phyloP scores from a whole-genome alignment of 1,140 invertebrate genomes.

The Tribolium castaneum region DNA sequence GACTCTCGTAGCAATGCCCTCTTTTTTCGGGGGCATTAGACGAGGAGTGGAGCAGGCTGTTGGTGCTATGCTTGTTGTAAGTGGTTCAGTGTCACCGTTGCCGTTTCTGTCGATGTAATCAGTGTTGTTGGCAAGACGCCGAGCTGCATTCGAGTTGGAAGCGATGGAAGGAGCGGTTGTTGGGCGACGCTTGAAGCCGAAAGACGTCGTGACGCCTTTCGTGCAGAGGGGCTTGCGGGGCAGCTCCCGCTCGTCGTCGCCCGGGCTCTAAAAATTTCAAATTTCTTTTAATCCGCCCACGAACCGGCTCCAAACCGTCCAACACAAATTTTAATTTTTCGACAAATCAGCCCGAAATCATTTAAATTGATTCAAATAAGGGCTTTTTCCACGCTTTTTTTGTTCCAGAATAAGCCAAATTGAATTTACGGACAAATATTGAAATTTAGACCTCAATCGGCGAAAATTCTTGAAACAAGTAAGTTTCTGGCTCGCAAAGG shows the following conservation, averaged over 20 bases:
- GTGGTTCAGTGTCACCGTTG: constrained; percentile 49
- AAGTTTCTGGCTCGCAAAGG: too few relatives aligned
- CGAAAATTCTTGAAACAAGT: too few relatives aligned
- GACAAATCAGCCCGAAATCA: too few relatives aligned
- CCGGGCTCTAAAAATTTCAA: constrained; percentile 59
- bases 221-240: constrained; percentile 52
- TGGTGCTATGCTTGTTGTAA: constrained; percentile 56
- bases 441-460: too few relatives aligned
- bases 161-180: constrained; percentile 67
- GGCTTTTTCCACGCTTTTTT: too few relatives aligned
- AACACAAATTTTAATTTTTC: too few relatives aligned
- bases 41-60: constrained; percentile 67
- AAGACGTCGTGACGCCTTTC: constrained; percentile 76
- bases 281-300: too few relatives aligned
- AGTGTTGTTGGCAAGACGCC: constrained; percentile 52
- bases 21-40: constrained; percentile 67
- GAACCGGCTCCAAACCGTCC: too few relatives aligned
- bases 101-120: constrained; percentile 53
- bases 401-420: too few relatives aligned
- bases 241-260: constrained; percentile 53
- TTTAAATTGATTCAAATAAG: too few relatives aligned
- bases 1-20: constrained; percentile 64
- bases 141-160: constrained; percentile 59
- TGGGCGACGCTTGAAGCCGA: constrained; percentile 74
- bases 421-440: too few relatives aligned